Base-by-base conservation (phyloP, 2,113 vertebrate species). In the Nerophis ophidion region DNA sequence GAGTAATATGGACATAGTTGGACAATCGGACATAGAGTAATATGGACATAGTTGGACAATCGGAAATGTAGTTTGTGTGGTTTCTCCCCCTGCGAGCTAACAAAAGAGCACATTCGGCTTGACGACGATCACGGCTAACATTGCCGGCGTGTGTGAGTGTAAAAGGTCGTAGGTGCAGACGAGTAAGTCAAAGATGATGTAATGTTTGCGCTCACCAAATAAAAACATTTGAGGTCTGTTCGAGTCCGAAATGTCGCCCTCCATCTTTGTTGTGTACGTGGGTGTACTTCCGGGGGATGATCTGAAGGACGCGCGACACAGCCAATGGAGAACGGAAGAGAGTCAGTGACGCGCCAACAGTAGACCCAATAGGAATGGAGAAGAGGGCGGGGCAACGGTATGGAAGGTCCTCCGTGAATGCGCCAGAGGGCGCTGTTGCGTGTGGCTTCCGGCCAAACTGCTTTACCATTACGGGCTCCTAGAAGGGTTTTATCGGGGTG, bases 141-240 rank as follows among this genome's bases (percentile, higher is more conserved):
- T 47, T 10, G 6, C 6, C 6, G 34, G 26, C 17, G 11, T 1
- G 34, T 54, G 55, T 7, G 8, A 46, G 45, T 71, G 10, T 34
- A 53, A 34, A 44, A 33, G 48, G 14, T 4, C 1, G 8, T 12
- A 16, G 26, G 57, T 71, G 76, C 50, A 36, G 63, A 49, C 19
- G 2, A 36, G 50, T 13, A 33, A 11, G 9, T 4, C 15, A 1
- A 48, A 36, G 11, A 50, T 58, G 45, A 35, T 34, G n/a, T 9
- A 60, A 40, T 8, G 63, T 47, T 4, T 7, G 57, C 16, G 73
- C 89, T 91, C 80, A 91, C 90, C 90, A 64, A 91, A 91, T 66
- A 91, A 86, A 62, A 82, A 91, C 86, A 91, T 88, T 56, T 91
- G 88, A 26, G 90, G 88, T 89, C 88, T 83, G 84, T 77, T 85